A percentile compares a stretch with the other conserved stretches of the same genome.
Evolutionary conservation across 2,888 invertebrate genomes (phyloP).

Genomic region (Drosophila greeni): DNA sequence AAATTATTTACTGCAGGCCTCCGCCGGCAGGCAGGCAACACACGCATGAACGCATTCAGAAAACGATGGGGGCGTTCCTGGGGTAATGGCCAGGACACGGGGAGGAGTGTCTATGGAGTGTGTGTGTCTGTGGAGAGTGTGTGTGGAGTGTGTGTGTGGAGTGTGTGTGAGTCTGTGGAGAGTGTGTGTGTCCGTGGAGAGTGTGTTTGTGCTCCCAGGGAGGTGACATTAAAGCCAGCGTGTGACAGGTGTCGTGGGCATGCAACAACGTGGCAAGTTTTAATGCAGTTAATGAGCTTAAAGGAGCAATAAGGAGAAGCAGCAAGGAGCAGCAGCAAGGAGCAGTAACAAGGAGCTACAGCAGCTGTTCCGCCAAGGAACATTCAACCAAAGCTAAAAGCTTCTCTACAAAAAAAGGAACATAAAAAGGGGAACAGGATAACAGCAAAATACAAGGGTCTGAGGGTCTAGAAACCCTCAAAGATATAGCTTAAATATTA

Average conservation of each 20-base stretch:
- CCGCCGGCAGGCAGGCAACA: neutral
- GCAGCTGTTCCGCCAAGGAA: slow-evolving; percentile 46
- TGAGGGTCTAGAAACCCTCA: neutral
- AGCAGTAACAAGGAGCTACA: too few relatives aligned
- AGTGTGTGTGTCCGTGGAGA: neutral
- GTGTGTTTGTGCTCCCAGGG: neutral
- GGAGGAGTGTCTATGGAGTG: neutral
- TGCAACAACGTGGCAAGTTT: slow-evolving; percentile 32
- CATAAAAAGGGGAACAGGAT: neutral
- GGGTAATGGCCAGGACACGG: slow-evolving; percentile 27
- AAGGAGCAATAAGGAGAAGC: slow-evolving; percentile 8
- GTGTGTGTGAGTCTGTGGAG: neutral
- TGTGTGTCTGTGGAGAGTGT: neutral
- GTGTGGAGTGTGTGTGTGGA: neutral
- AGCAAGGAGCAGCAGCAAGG: slow-evolving; percentile 12
- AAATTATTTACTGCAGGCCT: slow-evolving; percentile 67
- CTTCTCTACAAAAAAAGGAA: slow-evolving; percentile 42
- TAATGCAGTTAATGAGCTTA: slow-evolving; percentile 38
- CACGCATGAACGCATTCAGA: slow-evolving; percentile 51
- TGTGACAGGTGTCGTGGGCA: slow-evolving; percentile 20
- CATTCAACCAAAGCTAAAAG: slow-evolving; percentile 49
- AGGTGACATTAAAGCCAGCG: slow-evolving; percentile 30
- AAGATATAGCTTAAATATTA: neutral
- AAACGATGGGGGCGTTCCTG: slow-evolving; percentile 5
- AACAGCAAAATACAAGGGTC: neutral